Base-by-base conservation (phyloP, 2,113 vertebrate genomes). In the Poecile atricapillus region DNA sequence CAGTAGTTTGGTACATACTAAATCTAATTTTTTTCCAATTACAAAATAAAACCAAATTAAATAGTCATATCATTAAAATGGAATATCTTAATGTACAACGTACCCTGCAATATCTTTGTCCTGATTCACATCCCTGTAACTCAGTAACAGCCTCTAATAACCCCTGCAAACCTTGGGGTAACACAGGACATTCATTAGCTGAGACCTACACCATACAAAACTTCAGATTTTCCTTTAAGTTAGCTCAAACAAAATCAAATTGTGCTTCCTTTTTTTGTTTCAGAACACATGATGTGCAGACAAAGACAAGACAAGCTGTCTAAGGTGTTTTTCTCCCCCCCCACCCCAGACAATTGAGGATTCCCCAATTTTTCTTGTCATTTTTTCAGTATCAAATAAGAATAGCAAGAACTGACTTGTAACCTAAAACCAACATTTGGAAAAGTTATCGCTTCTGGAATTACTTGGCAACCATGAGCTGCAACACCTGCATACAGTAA, bases 261-360 rank as follows among this genome's bases (percentile, higher is more conserved):
- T 27, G 44, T 8, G 28, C 13, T 24, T 69, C 12, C 5, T 31
- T 68, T 68, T 20, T 41, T 87, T 85, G 50, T 77, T 74, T 10
- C 28, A 87, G 35, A 87, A 70, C 13, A 50, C 35, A 74, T 31
- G 21, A 70, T 24, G 35, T 63, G 30, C 56, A 90, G 39, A 63
- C 22, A 82, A 87, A 84, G 35, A 33, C 17, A 82, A 62, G 12
- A 50, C 19, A 87, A 85, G 41, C 16, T 82, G 49, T 56, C 65
- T 28, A 80, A 28, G 8, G 31, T 27, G 13, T 1, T 17, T 43
- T 46, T 75, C 46, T 23, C 3, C 2, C 24, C 39, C 24, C 39
- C 39, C 8, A n/a, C 11, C 1, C 0, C 2, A 68, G 25, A 23
- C 14, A 50, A 23, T 0, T n/a, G 13, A 79, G 18, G 30, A 87